Evolutionary conservation across 1,140 invertebrate genomes (phyloP).

Genomic region (Achatina immaculata): DNA sequence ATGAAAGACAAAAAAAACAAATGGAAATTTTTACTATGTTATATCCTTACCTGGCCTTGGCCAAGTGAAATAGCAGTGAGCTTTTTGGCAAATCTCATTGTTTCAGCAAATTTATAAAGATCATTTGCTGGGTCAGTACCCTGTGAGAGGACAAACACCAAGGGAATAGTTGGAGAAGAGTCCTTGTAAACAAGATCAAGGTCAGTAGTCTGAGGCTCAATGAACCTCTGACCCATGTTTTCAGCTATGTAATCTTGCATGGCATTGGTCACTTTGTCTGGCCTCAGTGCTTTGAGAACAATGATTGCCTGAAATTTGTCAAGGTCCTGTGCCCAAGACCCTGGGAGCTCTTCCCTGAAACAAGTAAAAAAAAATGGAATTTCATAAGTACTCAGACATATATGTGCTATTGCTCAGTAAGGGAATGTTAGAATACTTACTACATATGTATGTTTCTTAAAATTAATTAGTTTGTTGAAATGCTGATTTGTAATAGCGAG

Average conservation of each 20-base stretch:
- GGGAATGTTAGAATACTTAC: too few relatives aligned
- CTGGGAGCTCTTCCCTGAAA: conserved; percentile 69
- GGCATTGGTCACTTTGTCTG: conserved; percentile 74
- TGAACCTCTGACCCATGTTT: conserved; percentile 70
- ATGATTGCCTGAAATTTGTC: conserved; percentile 74
- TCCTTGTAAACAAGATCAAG: conserved; percentile 70
- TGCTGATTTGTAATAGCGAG: too few relatives aligned
- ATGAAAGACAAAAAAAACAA: too few relatives aligned
- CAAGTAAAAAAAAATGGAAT: conserved; percentile 26
- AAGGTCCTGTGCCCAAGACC: conserved; percentile 73
- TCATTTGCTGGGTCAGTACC: conserved; percentile 72
- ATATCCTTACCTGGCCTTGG: conserved; percentile 70
- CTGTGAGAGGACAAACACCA: conserved; percentile 71
- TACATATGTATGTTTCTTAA: too few relatives aligned
- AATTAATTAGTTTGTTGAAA: too few relatives aligned
- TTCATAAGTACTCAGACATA: not conserved
- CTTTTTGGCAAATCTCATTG: conserved; percentile 72
- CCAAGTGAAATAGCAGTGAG: conserved; percentile 71
- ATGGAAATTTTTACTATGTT: too few relatives aligned
- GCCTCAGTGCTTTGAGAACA: conserved; percentile 74
- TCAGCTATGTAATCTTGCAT: conserved; percentile 71
- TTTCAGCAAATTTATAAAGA: conserved; percentile 73
- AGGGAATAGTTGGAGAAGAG: conserved; percentile 70
- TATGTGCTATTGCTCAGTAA: too few relatives aligned
- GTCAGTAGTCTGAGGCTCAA: conserved; percentile 71